phyloP scores from a whole-genome alignment of 1,140 invertebrate species.

The Drosophila tani region DNA sequence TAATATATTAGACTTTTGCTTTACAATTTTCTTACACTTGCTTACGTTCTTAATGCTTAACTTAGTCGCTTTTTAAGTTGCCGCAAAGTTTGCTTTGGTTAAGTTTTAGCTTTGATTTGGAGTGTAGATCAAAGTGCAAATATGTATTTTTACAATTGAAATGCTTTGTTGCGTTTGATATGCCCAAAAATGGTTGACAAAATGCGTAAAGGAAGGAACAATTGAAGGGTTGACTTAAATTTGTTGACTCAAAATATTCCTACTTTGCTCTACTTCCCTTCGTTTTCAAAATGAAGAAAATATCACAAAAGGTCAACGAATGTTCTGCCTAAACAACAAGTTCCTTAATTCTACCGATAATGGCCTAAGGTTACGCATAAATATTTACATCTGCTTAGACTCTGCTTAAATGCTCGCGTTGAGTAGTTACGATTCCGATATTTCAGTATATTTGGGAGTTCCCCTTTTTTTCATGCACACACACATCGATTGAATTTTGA shows the following conservation, averaged over 20 bases:
- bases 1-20: constrained; percentile 33
- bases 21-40: constrained; percentile 53
- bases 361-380: constrained; percentile 46
- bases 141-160: constrained; percentile 72
- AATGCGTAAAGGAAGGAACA: constrained; percentile 15
- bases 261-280: constrained; percentile 18
- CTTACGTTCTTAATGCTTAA: constrained; percentile 18
- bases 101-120: constrained; percentile 36
- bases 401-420: constrained; percentile 70
- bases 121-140: constrained; percentile 38
- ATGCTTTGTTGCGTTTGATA: constrained; percentile 64
- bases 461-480: constrained; percentile 48
- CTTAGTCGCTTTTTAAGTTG: constrained; percentile 10
- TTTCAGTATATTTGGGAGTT: constrained; percentile 7
- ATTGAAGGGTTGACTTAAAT: constrained; percentile 2
- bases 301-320: constrained; percentile 56
- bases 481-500: constrained; percentile 66
- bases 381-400: constrained; percentile 69
- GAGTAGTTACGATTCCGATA: constrained; percentile 68
- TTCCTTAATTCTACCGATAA: constrained; percentile 16
- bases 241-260: constrained; percentile 5
- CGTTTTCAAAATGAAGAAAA: constrained; percentile 45
- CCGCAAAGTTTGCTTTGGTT: constrained; percentile 17
- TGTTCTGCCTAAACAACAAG: constrained; percentile 47
- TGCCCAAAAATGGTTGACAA: constrained; percentile 48